A percentile compares a stretch with the other conserved stretches of the same genome.
phyloP scores from a whole-genome alignment of 1,140 invertebrate genomes.

The Colletes gigas region DNA sequence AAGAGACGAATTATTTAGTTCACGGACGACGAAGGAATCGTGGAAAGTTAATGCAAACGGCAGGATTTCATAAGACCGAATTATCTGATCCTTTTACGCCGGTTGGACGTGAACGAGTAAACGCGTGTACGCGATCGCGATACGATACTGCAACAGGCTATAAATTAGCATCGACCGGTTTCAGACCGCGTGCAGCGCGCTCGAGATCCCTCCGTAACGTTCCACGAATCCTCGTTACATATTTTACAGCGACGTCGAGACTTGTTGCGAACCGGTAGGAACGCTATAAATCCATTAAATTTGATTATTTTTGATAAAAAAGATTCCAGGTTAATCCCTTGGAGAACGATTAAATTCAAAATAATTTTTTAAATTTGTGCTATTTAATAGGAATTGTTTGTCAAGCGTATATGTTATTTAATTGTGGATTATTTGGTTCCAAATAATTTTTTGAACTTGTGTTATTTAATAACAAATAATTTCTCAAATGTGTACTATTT shows the following conservation, averaged over 20 bases:
- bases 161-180: constrained; percentile 31
- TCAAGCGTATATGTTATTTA: no score
- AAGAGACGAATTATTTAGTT: background rate
- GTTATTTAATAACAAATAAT: no score
- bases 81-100: constrained; percentile 31
- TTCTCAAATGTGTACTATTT: no score
- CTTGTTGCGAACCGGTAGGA: no score
- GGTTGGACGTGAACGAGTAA: background rate
- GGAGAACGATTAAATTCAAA: no score
- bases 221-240: background rate
- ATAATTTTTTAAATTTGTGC: no score
- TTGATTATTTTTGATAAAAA: no score
- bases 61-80: constrained; percentile 6
- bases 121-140: constrained; percentile 35
- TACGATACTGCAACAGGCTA: background rate
- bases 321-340: no score
- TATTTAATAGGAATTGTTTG: no score
- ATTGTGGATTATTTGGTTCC: no score
- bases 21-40: background rate
- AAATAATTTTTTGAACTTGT: no score
- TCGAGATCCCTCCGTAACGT: background rate
- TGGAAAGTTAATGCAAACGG: background rate
- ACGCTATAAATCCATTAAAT: no score
- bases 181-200: background rate
- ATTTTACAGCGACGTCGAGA: background rate